phyloP scores from a whole-genome alignment of 1,140 invertebrate genomes.

The Brachionus sp. region DNA sequence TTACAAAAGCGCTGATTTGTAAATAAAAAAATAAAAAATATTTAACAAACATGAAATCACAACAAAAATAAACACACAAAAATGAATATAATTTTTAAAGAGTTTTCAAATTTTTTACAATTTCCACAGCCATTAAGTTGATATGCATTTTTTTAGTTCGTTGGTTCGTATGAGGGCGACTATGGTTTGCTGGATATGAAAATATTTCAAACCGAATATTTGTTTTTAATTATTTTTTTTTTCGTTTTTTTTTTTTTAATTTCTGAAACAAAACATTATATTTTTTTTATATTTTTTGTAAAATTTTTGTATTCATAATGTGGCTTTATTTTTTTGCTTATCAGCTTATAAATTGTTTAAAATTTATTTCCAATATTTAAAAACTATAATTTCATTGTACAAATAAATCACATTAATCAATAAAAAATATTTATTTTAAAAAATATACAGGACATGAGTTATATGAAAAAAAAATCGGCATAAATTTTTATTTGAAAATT shows the following conservation, averaged over 20 bases:
- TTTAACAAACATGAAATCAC: background rate
- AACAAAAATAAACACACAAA: background rate
- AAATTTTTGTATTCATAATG: background rate
- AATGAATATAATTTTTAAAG: slow-evolving; percentile 4
- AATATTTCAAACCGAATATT: slow-evolving; percentile 18
- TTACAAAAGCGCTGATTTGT: background rate
- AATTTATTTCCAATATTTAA: background rate
- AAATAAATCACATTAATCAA: slow-evolving; percentile 13
- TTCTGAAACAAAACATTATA: background rate
- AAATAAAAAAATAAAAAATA: background rate
- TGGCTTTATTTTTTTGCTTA: background rate
- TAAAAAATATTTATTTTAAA: background rate
- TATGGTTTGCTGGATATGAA: background rate
- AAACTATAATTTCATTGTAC: background rate
- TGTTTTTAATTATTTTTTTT: background rate
- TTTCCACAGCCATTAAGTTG: background rate
- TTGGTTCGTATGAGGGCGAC: background rate
- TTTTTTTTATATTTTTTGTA: background rate
- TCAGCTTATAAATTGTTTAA: slow-evolving; percentile 21
- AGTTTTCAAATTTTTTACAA: background rate
- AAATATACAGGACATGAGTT: background rate
- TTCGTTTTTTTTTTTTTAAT: background rate
- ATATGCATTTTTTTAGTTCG: background rate
- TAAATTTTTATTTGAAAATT: background rate
- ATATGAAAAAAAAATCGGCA: background rate